These are phyloP conservation scores for Pseudopleuronectes americanus DNA, from an alignment of 2,797 vertebrate genomes.

Conservation along the genomic window DNA sequence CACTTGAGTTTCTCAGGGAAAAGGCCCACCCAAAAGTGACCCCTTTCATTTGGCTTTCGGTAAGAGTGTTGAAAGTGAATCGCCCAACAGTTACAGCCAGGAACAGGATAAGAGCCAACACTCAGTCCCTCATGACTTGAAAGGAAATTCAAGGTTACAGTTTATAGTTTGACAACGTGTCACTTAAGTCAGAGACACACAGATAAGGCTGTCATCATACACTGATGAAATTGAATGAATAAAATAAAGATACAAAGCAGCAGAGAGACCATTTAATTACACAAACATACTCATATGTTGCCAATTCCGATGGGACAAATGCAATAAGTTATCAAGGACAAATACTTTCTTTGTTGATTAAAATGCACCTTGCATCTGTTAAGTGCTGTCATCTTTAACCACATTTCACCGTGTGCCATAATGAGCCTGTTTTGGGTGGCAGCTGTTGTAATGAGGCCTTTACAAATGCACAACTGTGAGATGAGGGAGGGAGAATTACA, in stretches of 20 bases:
- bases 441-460: slow-evolving; percentile 37
- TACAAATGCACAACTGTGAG: slow-evolving; percentile 8
- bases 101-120: slow-evolving; percentile 33
- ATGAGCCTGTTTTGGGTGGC: slow-evolving; percentile 16
- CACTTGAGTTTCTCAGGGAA: slow-evolving; percentile 27
- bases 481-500: slow-evolving; percentile 10
- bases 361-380: slow-evolving; percentile 7
- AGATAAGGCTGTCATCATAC: neutral
- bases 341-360: slow-evolving; percentile 19
- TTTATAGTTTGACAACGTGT: slow-evolving; percentile 13
- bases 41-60: slow-evolving; percentile 42
- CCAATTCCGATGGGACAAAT: too few relatives aligned
- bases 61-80: slow-evolving; percentile 28
- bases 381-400: slow-evolving; percentile 15
- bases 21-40: slow-evolving; percentile 39
- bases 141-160: slow-evolving; percentile 31
- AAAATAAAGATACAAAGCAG: neutral
- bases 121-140: slow-evolving; percentile 30
- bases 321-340: neutral
- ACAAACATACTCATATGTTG: too few relatives aligned
- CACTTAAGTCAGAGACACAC: slow-evolving; percentile 14
- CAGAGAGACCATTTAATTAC: neutral
- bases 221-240: neutral
- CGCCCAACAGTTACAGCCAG: slow-evolving; percentile 15
- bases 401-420: neutral